A percentile compares a stretch with the other conserved stretches of the same genome.
Conservation (phyloP, 2,888 invertebrate genomes). For the Diarsia dahlii region DNA sequence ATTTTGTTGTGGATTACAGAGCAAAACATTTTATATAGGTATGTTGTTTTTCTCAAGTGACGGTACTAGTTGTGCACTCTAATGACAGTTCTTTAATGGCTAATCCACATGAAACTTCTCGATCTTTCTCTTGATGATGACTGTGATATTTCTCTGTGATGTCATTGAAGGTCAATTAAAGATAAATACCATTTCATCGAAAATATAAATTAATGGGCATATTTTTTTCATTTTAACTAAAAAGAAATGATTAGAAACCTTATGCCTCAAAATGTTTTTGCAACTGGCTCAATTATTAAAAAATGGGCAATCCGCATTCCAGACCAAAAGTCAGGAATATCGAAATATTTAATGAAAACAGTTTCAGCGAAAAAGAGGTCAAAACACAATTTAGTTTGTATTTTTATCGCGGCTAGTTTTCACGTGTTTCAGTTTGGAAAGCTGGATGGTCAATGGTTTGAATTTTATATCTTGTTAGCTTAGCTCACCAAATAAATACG, state of each 20-base stretch:
- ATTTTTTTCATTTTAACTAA: not conserved
- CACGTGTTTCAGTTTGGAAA: constrained; percentile 29
- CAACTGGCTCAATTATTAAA: not conserved
- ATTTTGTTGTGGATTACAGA: not conserved
- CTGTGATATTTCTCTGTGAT: too few relatives aligned
- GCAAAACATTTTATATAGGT: too few relatives aligned
- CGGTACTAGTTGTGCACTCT: not conserved
- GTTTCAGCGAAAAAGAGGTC: not conserved
- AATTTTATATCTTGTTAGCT: constrained; percentile 8
- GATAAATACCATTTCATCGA: not conserved
- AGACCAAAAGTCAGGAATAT: not conserved
- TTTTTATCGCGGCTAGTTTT: constrained; percentile 28
- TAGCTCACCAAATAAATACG: constrained; percentile 25
- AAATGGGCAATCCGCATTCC: not conserved
- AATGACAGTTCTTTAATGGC: not conserved
- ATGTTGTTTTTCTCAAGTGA: not conserved
- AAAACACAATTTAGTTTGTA: constrained; percentile 16
- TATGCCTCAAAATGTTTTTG: not conserved
- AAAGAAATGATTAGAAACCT: not conserved
- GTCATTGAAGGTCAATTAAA: not conserved
- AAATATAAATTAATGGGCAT: not conserved
- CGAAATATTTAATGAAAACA: constrained; percentile 14
- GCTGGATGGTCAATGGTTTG: constrained; percentile 20
- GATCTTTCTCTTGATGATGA: not conserved
- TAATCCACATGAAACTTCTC: not conserved